Evolutionary conservation across 2,113 vertebrate genomes (phyloP).

Genomic region (Chaenogobius annularis): DNA sequence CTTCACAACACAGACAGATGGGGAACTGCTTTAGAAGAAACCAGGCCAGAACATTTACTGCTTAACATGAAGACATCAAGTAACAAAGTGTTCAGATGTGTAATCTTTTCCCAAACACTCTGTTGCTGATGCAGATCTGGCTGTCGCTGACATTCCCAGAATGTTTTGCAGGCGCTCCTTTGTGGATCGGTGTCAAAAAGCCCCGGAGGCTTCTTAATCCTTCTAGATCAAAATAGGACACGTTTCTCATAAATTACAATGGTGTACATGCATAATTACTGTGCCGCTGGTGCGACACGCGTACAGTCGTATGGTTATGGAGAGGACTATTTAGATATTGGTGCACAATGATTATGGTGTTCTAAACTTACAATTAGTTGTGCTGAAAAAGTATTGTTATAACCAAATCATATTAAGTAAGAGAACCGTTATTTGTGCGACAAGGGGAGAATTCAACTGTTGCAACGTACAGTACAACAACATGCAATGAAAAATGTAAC

Average conservation of each 20-base stretch:
- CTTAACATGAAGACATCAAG: conserved; percentile 36
- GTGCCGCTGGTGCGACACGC: conserved; percentile 17
- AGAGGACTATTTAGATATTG: background rate
- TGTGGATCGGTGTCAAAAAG: conserved; percentile 69
- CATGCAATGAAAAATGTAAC: no score
- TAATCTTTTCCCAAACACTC: conserved; percentile 58
- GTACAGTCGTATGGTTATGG: conserved; percentile 33
- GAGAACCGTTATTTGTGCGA: no score
- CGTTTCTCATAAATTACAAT: conserved; percentile 65
- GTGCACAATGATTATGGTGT: background rate
- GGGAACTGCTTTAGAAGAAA: conserved; percentile 35
- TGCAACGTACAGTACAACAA: no score
- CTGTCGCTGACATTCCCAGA: conserved; percentile 51
- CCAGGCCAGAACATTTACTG: conserved; percentile 39
- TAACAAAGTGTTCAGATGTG: conserved; percentile 59
- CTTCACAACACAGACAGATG: conserved; percentile 25
- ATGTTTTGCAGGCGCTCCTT: conserved; percentile 58
- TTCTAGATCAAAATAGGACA: conserved; percentile 66
- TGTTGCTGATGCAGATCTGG: conserved; percentile 60
- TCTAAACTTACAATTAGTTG: background rate
- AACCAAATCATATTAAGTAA: no score
- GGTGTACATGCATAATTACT: conserved; percentile 55
- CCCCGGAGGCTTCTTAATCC: conserved; percentile 63
- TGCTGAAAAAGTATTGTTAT: no score
- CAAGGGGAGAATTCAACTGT: no score